Evolutionary conservation across 2,113 vertebrate species (phyloP).

Genomic region (Pluvianellus socialis): DNA sequence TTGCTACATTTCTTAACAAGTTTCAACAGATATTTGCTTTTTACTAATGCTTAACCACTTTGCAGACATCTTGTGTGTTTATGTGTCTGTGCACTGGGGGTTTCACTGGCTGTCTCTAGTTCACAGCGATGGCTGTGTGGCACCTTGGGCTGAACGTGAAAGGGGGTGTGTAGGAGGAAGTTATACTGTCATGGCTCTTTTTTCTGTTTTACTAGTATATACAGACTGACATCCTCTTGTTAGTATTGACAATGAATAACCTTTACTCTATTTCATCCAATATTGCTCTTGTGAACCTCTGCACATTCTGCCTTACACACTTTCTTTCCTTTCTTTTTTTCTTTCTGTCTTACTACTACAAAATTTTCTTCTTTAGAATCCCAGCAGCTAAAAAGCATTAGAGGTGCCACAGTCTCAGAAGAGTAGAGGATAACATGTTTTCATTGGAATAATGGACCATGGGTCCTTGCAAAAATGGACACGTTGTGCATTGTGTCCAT

Average conservation of each 20-base stretch:
- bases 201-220: not conserved
- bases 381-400: not conserved
- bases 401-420: not conserved
- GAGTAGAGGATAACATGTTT: not conserved
- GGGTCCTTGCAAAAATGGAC: not conserved
- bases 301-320: not conserved
- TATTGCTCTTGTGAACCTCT: not conserved
- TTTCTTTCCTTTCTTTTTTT: not conserved
- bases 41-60: not conserved
- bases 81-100: not conserved
- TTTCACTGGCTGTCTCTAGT: not conserved
- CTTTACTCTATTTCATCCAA: not conserved
- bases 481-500: not conserved
- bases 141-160: not conserved
- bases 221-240: not conserved
- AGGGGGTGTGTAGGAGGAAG: not conserved
- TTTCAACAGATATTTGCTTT: not conserved
- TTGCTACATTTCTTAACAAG: not conserved
- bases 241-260: not conserved
- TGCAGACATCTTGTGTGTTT: not conserved
- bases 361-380: not conserved
- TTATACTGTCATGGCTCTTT: not conserved
- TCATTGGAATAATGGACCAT: not conserved
- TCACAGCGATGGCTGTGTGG: accelerated
- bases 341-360: not conserved